phyloP scores from a whole-genome alignment of 2,888 invertebrate species.

The Leptopilina syphax region DNA sequence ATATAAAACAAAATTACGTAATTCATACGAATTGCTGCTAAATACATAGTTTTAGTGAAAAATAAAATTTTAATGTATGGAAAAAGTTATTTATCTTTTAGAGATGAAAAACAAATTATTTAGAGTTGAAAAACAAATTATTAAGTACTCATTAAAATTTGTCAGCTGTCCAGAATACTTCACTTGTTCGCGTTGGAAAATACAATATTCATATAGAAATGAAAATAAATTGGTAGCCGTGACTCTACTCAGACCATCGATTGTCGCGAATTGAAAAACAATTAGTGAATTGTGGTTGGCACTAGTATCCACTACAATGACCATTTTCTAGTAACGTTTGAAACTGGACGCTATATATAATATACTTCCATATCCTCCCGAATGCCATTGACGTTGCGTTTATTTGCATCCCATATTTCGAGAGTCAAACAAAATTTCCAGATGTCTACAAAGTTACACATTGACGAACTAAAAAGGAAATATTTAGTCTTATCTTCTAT shows the following conservation, averaged over 20 bases:
- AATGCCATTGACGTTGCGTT: slow-evolving; percentile 52
- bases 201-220: slow-evolving; percentile 36
- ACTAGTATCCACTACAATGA: slow-evolving; percentile 48
- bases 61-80: no score
- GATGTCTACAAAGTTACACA: neutral
- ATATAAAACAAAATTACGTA: no score
- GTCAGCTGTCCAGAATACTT: slow-evolving; percentile 22
- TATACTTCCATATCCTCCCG: slow-evolving; percentile 60
- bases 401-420: slow-evolving; percentile 63
- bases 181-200: neutral
- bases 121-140: neutral
- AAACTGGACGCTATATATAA: slow-evolving; percentile 54
- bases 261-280: slow-evolving; percentile 73
- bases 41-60: no score
- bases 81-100: no score
- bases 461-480: neutral
- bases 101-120: neutral
- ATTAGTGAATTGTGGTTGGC: slow-evolving; percentile 71
- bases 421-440: slow-evolving; percentile 20
- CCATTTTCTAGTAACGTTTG: slow-evolving; percentile 41
- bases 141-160: slow-evolving; percentile 18
- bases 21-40: no score
- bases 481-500: neutral
- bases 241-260: slow-evolving; percentile 61
- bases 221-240: slow-evolving; percentile 59